Evolutionary conservation across 2,113 vertebrate species (phyloP).

Genomic region (Antennarius striatus): DNA sequence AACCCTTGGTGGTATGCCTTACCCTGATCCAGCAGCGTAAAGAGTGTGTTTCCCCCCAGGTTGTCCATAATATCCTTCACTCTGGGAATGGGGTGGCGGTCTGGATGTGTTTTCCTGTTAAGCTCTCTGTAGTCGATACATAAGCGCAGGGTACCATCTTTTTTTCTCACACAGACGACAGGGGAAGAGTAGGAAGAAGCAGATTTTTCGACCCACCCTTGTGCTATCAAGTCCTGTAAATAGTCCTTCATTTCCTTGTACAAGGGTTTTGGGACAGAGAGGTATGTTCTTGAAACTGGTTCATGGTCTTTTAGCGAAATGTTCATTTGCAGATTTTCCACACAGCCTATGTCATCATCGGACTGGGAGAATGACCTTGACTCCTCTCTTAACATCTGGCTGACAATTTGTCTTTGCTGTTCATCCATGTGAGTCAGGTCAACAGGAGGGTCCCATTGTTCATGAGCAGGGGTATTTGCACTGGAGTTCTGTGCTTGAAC

Average conservation of each 20-base stretch:
- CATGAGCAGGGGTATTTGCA: no score
- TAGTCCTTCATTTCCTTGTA: conserved; percentile 1
- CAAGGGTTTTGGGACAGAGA: no score
- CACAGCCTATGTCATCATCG: not conserved
- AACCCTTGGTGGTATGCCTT: conserved; percentile 12
- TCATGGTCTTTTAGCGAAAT: not conserved
- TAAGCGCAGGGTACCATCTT: not conserved
- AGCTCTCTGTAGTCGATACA: not conserved
- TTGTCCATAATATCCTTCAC: conserved; percentile 14
- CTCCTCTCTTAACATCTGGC: conserved; percentile 10
- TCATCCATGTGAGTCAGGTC: conserved; percentile 17
- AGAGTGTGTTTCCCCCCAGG: not conserved
- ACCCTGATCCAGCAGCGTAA: conserved; percentile 3
- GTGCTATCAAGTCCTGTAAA: not conserved
- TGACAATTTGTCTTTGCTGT: not conserved
- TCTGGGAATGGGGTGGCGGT: conserved; percentile 8
- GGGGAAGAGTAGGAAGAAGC: conserved; percentile 8
- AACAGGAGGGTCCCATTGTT: conserved; percentile 7
- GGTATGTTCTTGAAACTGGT: no score
- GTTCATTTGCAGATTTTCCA: conserved; percentile 3
- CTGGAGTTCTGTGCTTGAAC: not conserved
- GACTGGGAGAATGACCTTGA: conserved; percentile 7
- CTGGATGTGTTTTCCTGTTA: not conserved
- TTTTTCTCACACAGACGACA: not conserved
- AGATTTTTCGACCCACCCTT: not conserved